Conservation (phyloP, 2,797 vertebrate species). For the Sebastes kiyomatsui region DNA sequence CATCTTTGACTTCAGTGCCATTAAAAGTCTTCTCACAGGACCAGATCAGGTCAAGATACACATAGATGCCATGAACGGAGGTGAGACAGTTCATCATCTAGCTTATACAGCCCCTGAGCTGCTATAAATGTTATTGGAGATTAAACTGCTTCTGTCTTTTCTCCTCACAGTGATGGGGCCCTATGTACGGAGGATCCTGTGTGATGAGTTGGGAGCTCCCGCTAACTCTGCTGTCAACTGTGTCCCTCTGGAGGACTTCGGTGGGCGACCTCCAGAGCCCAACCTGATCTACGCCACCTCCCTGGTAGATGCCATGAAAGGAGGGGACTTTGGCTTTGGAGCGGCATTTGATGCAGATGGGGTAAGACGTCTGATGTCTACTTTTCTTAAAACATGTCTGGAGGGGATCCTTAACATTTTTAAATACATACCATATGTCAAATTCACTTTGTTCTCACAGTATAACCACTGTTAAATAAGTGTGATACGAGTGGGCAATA, state of each 20-base stretch:
- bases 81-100: conserved; percentile 65
- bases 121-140: background rate
- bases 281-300: conserved; percentile 92
- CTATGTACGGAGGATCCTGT: conserved; percentile 96
- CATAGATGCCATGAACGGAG: conserved; percentile 98
- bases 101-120: background rate
- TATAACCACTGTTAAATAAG: background rate
- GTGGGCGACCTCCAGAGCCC: conserved; percentile 94
- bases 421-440: background rate
- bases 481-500: background rate
- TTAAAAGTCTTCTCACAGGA: conserved; percentile 94
- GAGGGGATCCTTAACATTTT: background rate
- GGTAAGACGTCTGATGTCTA: conserved; percentile 74
- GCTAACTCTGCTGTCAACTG: conserved; percentile 98
- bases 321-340: conserved; percentile 96
- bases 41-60: conserved; percentile 93
- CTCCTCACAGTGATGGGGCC: conserved; percentile 93
- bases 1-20: conserved; percentile 94
- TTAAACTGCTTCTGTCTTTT: background rate
- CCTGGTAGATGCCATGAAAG: conserved; percentile 95
- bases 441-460: background rate
- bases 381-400: background rate
- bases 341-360: conserved; percentile 99
- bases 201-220: conserved; percentile 95
- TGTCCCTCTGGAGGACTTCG: conserved; percentile 96